Conservation (phyloP, 1,140 invertebrate species). For the Neodiprion fabricii region DNA sequence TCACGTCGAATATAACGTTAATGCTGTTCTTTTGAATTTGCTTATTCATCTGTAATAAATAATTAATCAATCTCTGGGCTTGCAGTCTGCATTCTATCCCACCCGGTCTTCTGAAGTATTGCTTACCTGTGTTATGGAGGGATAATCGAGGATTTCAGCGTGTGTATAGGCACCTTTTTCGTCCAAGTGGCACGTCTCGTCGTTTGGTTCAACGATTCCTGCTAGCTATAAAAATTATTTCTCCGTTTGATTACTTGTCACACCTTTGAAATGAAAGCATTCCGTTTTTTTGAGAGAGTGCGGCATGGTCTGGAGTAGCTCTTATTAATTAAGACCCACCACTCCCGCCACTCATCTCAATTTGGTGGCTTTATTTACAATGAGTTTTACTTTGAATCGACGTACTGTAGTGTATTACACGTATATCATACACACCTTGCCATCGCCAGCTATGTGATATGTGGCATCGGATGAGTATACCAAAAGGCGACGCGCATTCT, state of each 20-base stretch:
- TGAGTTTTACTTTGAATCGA: too few relatives aligned
- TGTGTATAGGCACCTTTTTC: slow-evolving; percentile 71
- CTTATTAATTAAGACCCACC: too few relatives aligned
- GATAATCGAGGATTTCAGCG: slow-evolving; percentile 71
- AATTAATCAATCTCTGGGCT: too few relatives aligned
- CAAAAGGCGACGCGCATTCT: slow-evolving; percentile 67
- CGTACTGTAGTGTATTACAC: too few relatives aligned
- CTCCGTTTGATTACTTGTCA: too few relatives aligned
- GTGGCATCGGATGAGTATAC: slow-evolving; percentile 68
- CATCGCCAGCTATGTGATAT: slow-evolving; percentile 73
- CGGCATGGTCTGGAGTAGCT: too few relatives aligned
- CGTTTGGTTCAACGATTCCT: slow-evolving; percentile 86
- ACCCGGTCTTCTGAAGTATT: too few relatives aligned
- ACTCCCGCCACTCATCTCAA: too few relatives aligned
- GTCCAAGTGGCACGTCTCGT: slow-evolving; percentile 81
- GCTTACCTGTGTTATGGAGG: slow-evolving; percentile 67
- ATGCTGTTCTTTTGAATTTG: slow-evolving; percentile 78
- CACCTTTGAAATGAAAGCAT: too few relatives aligned
- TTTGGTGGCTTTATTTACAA: too few relatives aligned
- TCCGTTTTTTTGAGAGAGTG: too few relatives aligned
- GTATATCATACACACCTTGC: slow-evolving; percentile 55
- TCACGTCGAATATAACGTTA: slow-evolving; percentile 87
- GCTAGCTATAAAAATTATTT: slow-evolving; percentile 65
- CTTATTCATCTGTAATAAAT: slow-evolving; percentile 56
- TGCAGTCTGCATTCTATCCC: too few relatives aligned